Evolutionary conservation across 1,140 invertebrate genomes (phyloP), one percentile per base, ranked within the genome.

Genomic region (Anastrepha ludens): DNA sequence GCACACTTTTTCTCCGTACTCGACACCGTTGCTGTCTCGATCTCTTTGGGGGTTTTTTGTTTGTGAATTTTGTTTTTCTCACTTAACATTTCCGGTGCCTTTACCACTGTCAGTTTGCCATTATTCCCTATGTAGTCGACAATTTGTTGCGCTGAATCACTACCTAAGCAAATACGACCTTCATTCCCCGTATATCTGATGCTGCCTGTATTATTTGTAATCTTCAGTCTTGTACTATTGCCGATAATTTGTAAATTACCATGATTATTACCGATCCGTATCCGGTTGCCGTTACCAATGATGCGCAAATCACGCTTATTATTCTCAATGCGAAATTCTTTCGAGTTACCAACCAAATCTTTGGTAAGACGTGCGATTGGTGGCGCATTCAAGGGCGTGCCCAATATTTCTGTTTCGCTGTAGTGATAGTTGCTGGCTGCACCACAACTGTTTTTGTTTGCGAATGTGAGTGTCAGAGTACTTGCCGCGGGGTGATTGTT

Each of bases 61-160:
- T 88, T 89, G 85, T 74, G 89, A 86, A 89, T 89, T 50, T 89
- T 88, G 67, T 78, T 88, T 64, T 86, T 65, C 8, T 20, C 78
- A 47, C 70, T 88, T 85, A n/a, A 64, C 9, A 91, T 67, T 85
- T 91, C 88, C 88, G 91, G 70, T 3, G 91, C 88, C 44, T 88
- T 88, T 59, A 93, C 91, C 78, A 93, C 89, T 88, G 93, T 93
- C 6, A 93, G 86, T 62, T 91, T 59, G 2, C 92, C 92, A 88
- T 93, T 93, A 87, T 90, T 92, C 44, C 92, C 92, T 13, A 89
- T 91, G 47, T 93, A 93, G 87, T 93, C 91, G 29, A 93, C 91
- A 7, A 44, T 65, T 88, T 90, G 91, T 78, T 91, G 89, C 29
- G 86, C 67, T 3, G 92, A 93, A 5, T 89, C 88, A 55, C 89